Conservation (phyloP, 2,797 vertebrate species). For the Urocyon cinereoargenteus region DNA sequence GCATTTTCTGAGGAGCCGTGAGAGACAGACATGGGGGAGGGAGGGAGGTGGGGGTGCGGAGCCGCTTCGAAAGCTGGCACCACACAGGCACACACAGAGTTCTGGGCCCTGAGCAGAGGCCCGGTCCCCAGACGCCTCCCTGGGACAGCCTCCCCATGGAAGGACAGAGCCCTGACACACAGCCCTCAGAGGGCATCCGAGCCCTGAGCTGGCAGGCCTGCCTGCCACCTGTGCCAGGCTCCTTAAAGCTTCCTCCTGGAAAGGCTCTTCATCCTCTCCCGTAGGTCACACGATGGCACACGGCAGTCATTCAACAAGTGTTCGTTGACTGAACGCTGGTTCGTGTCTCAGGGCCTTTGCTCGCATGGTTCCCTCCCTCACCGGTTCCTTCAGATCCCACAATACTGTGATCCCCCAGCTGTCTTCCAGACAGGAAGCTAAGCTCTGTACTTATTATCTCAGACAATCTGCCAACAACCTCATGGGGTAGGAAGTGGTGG, state of each 20-base stretch:
- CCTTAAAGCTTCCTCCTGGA: accelerated
- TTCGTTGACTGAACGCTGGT: not conserved
- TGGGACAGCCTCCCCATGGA: not conserved
- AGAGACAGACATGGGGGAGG: not conserved
- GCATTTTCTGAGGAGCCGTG: constrained; percentile 61
- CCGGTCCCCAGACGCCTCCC: no score
- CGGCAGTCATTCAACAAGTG: accelerated
- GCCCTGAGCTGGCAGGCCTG: accelerated
- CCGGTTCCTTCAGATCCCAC: not conserved
- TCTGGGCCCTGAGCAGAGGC: accelerated
- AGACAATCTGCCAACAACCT: not conserved
- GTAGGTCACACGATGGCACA: accelerated
- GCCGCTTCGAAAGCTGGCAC: accelerated
- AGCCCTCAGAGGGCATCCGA: not conserved
- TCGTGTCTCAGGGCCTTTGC: not conserved
- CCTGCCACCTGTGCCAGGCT: no score
- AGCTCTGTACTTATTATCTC: not conserved
- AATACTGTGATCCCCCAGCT: accelerated
- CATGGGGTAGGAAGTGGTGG: accelerated
- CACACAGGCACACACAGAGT: accelerated
- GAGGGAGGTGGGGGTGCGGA: not conserved
- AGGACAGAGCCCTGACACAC: not conserved
- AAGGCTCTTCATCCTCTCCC: not conserved
- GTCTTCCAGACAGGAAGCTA: not conserved
- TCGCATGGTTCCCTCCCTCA: accelerated